Evolutionary conservation across 2,888 invertebrate genomes (phyloP), one percentile per base, ranked within the genome.

Genomic region (Cryptus viduatorius): DNA sequence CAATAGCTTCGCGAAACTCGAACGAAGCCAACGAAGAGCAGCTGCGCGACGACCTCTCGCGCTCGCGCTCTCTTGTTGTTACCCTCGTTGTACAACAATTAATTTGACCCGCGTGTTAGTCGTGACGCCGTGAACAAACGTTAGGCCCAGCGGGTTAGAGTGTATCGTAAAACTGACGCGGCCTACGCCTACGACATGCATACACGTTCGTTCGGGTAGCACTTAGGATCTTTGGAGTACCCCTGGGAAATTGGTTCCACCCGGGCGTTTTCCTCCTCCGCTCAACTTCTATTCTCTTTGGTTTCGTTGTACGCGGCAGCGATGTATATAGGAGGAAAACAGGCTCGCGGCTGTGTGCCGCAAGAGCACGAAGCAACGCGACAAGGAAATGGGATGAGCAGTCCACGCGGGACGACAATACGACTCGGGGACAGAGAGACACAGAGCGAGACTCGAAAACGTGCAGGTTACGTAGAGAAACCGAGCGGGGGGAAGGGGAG

Each of bases 231-330:
- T 87, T 8, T 84, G 82, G 84, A 85, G 89, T 81, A 88, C 90
- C 90, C 91, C 72, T 86, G 91, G 91, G 91, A 92, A 92, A 92
- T 92, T 89, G 92, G 89, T 89, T 89, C 88, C 85, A 85, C 89
- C 82, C 84, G 68, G 14, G 29, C 61, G 68, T 44, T 37, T 73
- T 67, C 64, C 69, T 37, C 37, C 8, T 8, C 37, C 37, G 37
- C 8, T 37, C 76, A 76, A 65, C 76, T 76, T 76, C 50, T 31
- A 76, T 76, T 76, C 76, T 65, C 65, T 65, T 50, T 68, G 46
- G 53, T 72, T 75, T 8, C 5, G 88, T 82, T 83, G 82, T 82
- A 37, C 76, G 76, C 64, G 48, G 64, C 24, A 31, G 29, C 31
- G 31, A n/a, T 12, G 14, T 61, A 14, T n/a, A 61, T 24, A 61